phyloP scores from a whole-genome alignment of 1,140 invertebrate genomes.

The Eriocheir sinensis region DNA sequence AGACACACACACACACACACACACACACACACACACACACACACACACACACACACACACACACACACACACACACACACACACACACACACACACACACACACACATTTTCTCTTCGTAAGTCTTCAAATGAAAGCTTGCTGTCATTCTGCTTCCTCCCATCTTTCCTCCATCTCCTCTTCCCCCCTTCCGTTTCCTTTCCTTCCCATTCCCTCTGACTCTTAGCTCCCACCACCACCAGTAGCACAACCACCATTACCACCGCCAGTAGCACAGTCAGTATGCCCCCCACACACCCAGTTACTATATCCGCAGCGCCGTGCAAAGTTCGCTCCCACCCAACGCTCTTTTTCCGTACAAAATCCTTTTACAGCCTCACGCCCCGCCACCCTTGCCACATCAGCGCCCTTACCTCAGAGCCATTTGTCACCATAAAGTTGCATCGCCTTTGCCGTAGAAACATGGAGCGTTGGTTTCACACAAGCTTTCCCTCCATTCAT shows the following conservation, averaged over 20 bases:
- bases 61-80: slow-evolving; percentile 22
- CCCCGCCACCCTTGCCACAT: background rate
- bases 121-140: background rate
- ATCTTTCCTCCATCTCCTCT: too few species aligned
- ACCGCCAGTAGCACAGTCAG: background rate
- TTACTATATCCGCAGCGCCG: background rate
- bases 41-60: slow-evolving; percentile 22
- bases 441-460: background rate
- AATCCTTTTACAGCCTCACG: background rate
- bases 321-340: background rate
- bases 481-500: background rate
- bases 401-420: background rate
- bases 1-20: background rate
- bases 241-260: background rate
- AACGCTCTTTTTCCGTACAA: background rate
- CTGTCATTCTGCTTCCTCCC: background rate
- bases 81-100: too few species aligned
- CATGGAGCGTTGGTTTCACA: background rate
- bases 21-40: background rate
- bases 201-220: background rate
- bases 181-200: too few species aligned
- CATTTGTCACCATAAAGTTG: slow-evolving; percentile 25
- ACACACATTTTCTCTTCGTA: background rate
- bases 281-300: background rate
- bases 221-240: background rate